A percentile compares a stretch with the other conserved stretches of the same genome.
phyloP scores from a whole-genome alignment of 2,888 invertebrate species.

The Thumatha senex region DNA sequence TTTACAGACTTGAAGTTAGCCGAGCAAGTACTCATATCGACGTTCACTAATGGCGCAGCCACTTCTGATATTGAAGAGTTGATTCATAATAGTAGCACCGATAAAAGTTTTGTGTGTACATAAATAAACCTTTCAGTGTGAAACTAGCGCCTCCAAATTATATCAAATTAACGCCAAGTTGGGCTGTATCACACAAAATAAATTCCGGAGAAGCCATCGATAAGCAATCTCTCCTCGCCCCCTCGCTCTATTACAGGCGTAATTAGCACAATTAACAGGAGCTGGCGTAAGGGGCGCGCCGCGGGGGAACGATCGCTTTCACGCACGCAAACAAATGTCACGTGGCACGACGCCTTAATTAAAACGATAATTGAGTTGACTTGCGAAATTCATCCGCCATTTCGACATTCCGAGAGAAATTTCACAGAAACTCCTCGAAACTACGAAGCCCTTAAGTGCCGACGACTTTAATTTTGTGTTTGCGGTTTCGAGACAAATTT shows the following conservation, averaged over 20 bases:
- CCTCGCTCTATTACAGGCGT: slow-evolving; percentile 82
- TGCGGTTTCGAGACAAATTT: slow-evolving; percentile 78
- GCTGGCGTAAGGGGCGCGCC: slow-evolving; percentile 42
- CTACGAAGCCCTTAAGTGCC: slow-evolving; percentile 80
- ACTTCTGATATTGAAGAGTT: slow-evolving; percentile 27
- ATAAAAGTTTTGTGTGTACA: slow-evolving; percentile 10
- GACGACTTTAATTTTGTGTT: slow-evolving; percentile 82
- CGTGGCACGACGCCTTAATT: slow-evolving; percentile 82
- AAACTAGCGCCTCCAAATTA: slow-evolving; percentile 47
- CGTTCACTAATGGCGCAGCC: slow-evolving; percentile 27
- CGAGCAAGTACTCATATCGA: slow-evolving; percentile 27
- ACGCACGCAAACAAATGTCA: slow-evolving; percentile 84
- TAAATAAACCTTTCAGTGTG: not conserved
- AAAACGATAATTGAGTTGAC: slow-evolving; percentile 84
- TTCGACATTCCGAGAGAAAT: slow-evolving; percentile 80
- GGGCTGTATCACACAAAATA: slow-evolving; percentile 66
- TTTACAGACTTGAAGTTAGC: slow-evolving; percentile 48
- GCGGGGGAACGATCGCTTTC: slow-evolving; percentile 71
- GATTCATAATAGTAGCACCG: slow-evolving; percentile 21
- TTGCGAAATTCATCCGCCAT: slow-evolving; percentile 82
- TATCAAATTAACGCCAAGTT: slow-evolving; percentile 54
- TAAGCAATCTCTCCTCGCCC: slow-evolving; percentile 79
- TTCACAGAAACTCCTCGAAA: slow-evolving; percentile 77
- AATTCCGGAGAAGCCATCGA: slow-evolving; percentile 74
- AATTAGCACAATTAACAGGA: slow-evolving; percentile 84